phyloP scores from a whole-genome alignment of 2,888 invertebrate genomes.

The Lacanobia oleracea region DNA sequence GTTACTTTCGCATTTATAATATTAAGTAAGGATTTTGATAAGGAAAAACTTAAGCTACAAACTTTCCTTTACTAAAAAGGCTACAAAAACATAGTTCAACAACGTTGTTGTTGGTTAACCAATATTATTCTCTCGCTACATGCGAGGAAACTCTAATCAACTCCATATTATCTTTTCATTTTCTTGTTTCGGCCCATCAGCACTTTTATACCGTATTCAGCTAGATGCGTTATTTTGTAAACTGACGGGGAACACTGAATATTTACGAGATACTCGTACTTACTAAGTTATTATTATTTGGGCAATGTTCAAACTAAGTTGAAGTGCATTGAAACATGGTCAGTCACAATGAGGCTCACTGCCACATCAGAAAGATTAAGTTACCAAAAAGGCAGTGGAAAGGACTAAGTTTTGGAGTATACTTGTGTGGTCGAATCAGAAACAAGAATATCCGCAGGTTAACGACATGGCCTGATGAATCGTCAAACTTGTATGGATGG shows the following conservation, averaged over 20 bases:
- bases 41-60: background rate
- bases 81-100: background rate
- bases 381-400: too few species aligned
- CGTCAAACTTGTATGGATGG: too few species aligned
- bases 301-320: conserved; percentile 4
- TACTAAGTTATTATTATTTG: conserved; percentile 12
- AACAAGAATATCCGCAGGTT: too few species aligned
- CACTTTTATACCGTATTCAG: conserved; percentile 35
- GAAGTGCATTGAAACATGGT: background rate
- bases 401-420: too few species aligned
- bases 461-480: too few species aligned
- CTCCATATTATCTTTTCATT: conserved; percentile 56
- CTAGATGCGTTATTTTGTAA: conserved; percentile 14
- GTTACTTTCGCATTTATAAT: too few species aligned
- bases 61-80: background rate
- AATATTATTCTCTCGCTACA: conserved; percentile 14
- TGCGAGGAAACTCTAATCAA: conserved; percentile 33
- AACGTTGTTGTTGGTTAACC: conserved; percentile 15
- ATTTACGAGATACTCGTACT: conserved; percentile 43
- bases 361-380: too few species aligned
- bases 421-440: too few species aligned
- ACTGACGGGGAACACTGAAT: conserved; percentile 34
- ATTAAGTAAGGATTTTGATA: too few species aligned
- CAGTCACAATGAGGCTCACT: too few species aligned
- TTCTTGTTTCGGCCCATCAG: conserved; percentile 49